Base-by-base conservation (phyloP, 2,888 invertebrate genomes). In the Sisyra terminalis region DNA sequence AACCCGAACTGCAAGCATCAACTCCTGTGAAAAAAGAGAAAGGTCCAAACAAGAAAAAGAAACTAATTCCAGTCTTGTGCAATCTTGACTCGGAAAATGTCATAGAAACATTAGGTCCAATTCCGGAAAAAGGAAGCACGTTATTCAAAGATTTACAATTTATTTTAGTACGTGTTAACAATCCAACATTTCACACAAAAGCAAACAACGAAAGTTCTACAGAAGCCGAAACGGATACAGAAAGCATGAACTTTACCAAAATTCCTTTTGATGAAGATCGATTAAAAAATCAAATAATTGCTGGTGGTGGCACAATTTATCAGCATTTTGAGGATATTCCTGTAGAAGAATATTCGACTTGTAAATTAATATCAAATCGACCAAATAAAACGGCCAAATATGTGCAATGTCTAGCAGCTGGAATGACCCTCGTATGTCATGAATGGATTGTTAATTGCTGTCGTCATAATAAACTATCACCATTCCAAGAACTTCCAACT, bases 341-440 rank as follows among this genome's bases (percentile, higher is more conserved):
- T 55, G 62, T 64, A 48, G 65, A 57, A 44, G 69, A 71, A 44
- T 75, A 74, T 51, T 51, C 59, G 0, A 63, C 61, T 1, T 71
- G 71, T 48, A 70, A 66, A 50, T 60, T 78, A 29, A 70, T 85
- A 43, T 75, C 83, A 0, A 77, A 81, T 7, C 68, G 76, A 11
- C 78, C 79, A 32, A 81, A 80, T 50, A 65, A 75, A 42, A 85
- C 85, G 0, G 74, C 77, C 8, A 84, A 83, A 55, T 82, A 77
- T 58, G 67, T 86, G 49, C 71, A 76, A 49, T 80, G 79, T 49
- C 56, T 86, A 32, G 78, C 82, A 0, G 70, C 71, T 2, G 75
- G 75, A 45, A 68, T 84, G 1, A 54, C 64, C 15, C 70, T 75
- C 5, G 61, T 82, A 3, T 73, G 73, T 35, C 79, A 84, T 58